Evolutionary conservation across 1,140 invertebrate genomes (phyloP), one percentile per base, ranked within the genome.

Genomic region (Leptopilina boulardi): DNA sequence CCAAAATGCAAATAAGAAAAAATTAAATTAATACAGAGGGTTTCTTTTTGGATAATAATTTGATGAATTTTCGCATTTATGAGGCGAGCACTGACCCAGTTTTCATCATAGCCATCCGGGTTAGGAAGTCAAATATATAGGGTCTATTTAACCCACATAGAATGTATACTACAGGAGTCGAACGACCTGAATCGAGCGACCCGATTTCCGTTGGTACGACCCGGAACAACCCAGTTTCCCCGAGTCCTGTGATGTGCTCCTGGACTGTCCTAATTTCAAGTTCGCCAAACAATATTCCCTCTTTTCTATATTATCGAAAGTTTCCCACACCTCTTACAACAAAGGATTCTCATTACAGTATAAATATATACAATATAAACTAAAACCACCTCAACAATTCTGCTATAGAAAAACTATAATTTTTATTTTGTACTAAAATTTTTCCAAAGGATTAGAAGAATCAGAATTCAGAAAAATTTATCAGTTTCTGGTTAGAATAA

Each of bases 171-270:
- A 81, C 76, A 79, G 77, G 70, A 75, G 75, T 75, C 76, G 74
- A 73, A 66, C 78, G 86, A 84, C 89, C 89, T 90, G 85, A 88
- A 91, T 90, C 88, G 89, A 91, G 87, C 89, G 89, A 87, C 89
- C 89, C 74, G 83, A 89, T 91, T 91, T 84, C 81, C 74, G 75
- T 81, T 79, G 80, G 79, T 84, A 84, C 79, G 76, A 84, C 82
- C 86, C 86, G 87, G 84, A 80, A 83, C 83, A 84, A 82, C 85
- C 85, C 79, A 81, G 81, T 86, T 84, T 75, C 34, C 77, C 34
- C 77, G 73, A 78, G 77, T 75, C 75, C 73, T 74, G 77, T 73
- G 76, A 56, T n/a, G 30, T 13, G 72, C 78, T 79, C 77, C 72
- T 66, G 44, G 70, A 73, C 77, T 74, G 75, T 51, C 73, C 84